Conservation (phyloP, 64 coral and sea anemone species). For the Stichodactyla mertensii region DNA sequence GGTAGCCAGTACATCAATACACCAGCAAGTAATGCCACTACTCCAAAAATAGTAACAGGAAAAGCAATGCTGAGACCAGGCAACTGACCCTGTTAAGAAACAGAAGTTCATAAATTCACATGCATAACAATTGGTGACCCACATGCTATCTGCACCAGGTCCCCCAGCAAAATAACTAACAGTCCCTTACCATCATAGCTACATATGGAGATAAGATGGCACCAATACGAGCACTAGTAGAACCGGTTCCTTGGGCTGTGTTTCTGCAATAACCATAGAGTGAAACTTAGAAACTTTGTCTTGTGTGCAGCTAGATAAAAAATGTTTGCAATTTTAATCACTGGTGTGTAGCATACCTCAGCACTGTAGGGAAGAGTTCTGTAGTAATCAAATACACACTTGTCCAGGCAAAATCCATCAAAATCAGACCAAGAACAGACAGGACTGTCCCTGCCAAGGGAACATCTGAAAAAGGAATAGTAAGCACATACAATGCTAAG, state of each 20-base stretch:
- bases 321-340: too few species aligned
- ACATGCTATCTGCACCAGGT: too few species aligned
- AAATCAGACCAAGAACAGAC: conserved; percentile 29
- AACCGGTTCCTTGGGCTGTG: conserved; percentile 42
- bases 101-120: too few species aligned
- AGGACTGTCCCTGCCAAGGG: conserved; percentile 13
- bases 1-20: conserved; percentile 57
- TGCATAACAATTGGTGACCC: too few species aligned
- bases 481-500: too few species aligned
- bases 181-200: conserved; percentile 3
- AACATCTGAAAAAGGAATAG: conserved; percentile 10
- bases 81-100: conserved; percentile 33
- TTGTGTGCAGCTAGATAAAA: too few species aligned
- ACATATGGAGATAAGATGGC: conserved; percentile 48
- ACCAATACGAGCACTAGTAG: conserved; percentile 45
- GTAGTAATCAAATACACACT: conserved; percentile 41
- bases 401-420: conserved; percentile 33
- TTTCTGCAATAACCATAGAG: background rate
- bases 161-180: too few species aligned
- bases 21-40: conserved; percentile 27
- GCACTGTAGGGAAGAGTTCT: conserved; percentile 40
- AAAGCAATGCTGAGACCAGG: conserved; percentile 37
- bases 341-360: conserved; percentile 8
- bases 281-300: too few species aligned
- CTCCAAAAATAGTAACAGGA: conserved; percentile 29